Evolutionary conservation across 2,888 invertebrate genomes (phyloP).

Genomic region (Cerceris ruficornis): DNA sequence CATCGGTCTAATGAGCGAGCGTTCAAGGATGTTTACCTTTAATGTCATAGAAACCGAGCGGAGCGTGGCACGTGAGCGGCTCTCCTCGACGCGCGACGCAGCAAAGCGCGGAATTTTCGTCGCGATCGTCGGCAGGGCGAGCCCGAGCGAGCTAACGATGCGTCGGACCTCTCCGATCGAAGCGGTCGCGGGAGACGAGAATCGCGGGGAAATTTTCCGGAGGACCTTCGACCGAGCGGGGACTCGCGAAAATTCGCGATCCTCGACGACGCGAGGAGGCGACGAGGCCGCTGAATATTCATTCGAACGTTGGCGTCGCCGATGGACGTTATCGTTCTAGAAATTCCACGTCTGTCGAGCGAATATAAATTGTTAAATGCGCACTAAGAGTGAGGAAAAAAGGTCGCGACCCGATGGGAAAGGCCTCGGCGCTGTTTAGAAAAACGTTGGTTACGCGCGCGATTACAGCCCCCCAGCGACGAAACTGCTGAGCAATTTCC

Average conservation of each 20-base stretch:
- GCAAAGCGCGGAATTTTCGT: slow-evolving; percentile 60
- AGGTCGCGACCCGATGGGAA: slow-evolving; percentile 75
- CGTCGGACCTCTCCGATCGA: too few relatives aligned
- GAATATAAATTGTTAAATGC: slow-evolving; percentile 68
- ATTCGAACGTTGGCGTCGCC: neutral
- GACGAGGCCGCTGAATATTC: slow-evolving; percentile 6
- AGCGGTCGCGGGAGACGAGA: too few relatives aligned
- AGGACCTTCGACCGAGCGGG: too few relatives aligned
- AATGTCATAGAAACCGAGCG: slow-evolving; percentile 73
- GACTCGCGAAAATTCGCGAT: neutral
- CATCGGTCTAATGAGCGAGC: slow-evolving; percentile 76
- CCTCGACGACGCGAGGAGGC: neutral
- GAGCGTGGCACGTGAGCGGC: slow-evolving; percentile 46
- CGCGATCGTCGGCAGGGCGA: slow-evolving; percentile 33
- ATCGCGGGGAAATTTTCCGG: too few relatives aligned
- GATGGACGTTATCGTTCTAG: neutral
- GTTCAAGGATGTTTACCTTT: slow-evolving; percentile 79
- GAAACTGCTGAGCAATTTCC: slow-evolving; percentile 75
- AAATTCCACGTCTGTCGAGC: neutral
- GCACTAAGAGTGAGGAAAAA: slow-evolving; percentile 46
- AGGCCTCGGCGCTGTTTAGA: slow-evolving; percentile 72
- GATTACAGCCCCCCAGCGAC: slow-evolving; percentile 6
- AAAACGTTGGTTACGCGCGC: slow-evolving; percentile 69
- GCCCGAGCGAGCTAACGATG: too few relatives aligned
- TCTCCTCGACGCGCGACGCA: slow-evolving; percentile 58